These are phyloP conservation scores for Penaeus vannamei DNA, from an alignment of 1,140 invertebrate species.

Conservation along the genomic window DNA sequence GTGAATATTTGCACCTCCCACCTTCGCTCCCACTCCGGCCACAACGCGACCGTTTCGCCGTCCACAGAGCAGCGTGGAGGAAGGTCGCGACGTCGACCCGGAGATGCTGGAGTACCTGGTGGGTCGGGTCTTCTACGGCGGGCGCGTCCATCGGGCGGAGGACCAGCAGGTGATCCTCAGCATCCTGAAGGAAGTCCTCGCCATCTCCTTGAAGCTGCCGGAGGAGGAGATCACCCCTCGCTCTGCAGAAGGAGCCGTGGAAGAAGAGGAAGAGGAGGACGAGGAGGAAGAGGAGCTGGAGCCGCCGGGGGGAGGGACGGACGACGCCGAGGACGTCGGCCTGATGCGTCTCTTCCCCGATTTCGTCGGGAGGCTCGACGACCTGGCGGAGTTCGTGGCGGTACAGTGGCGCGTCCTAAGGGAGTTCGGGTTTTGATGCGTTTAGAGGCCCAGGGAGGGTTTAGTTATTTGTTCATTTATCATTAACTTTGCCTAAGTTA, in stretches of 20 bases:
- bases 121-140: conserved; percentile 57
- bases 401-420: conserved; percentile 3
- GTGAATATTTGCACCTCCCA: not conserved
- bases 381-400: conserved; percentile 56
- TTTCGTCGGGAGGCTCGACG: conserved; percentile 48
- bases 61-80: conserved; percentile 30
- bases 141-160: conserved; percentile 44
- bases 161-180: conserved; percentile 59
- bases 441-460: too few relatives aligned
- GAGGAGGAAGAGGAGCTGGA: not conserved
- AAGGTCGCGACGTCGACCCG: conserved; percentile 44
- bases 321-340: conserved; percentile 46
- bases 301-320: not conserved
- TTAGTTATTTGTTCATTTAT: too few relatives aligned
- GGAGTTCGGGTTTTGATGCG: too few relatives aligned
- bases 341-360: conserved; percentile 52
- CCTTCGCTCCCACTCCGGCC: not conserved
- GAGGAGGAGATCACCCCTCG: conserved; percentile 20
- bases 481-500: too few relatives aligned
- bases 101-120: conserved; percentile 58
- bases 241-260: not conserved
- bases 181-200: conserved; percentile 53
- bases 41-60: not conserved
- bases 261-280: not conserved
- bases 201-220: conserved; percentile 41